phyloP scores from a whole-genome alignment of 2,113 vertebrate genomes.

The Periophthalmus modestus region DNA sequence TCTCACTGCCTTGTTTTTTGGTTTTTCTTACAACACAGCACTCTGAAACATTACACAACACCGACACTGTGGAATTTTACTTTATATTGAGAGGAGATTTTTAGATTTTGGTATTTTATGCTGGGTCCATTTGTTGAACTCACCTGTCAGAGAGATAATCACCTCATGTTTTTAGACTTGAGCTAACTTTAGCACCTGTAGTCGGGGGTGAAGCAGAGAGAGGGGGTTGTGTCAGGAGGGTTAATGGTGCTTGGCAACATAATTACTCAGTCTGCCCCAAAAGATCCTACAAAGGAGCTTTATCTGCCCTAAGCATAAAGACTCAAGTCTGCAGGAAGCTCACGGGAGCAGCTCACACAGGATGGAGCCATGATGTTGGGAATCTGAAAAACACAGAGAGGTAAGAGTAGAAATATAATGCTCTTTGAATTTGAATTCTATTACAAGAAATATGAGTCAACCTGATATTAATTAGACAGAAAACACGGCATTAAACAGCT shows the following conservation, averaged over 20 bases:
- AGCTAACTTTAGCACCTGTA: slow-evolving; percentile 3
- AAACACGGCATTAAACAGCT: too few relatives aligned
- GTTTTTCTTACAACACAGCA: not conserved
- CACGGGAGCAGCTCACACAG: slow-evolving; percentile 2
- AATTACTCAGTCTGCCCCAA: slow-evolving; percentile 41
- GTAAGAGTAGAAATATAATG: too few relatives aligned
- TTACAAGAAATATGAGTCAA: too few relatives aligned
- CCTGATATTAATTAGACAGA: too few relatives aligned
- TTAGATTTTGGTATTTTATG: not conserved
- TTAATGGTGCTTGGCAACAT: slow-evolving; percentile 45
- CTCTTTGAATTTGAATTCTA: too few relatives aligned
- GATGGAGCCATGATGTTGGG: too few relatives aligned
- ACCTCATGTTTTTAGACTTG: slow-evolving; percentile 6
- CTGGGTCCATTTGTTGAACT: not conserved
- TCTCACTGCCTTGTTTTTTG: too few relatives aligned
- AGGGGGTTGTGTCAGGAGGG: slow-evolving; percentile 24
- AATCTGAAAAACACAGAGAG: too few relatives aligned
- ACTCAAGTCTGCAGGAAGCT: slow-evolving; percentile 19
- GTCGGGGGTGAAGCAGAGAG: slow-evolving; percentile 9
- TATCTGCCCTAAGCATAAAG: slow-evolving; percentile 31
- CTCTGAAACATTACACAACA: not conserved
- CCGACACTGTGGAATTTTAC: not conserved
- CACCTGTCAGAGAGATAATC: slow-evolving; percentile 8
- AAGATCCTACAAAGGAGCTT: slow-evolving; percentile 37
- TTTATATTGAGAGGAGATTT: not conserved